These are phyloP conservation scores for Erpornis zantholeuca DNA, from an alignment of 2,113 vertebrate genomes.

Conservation along the genomic window DNA sequence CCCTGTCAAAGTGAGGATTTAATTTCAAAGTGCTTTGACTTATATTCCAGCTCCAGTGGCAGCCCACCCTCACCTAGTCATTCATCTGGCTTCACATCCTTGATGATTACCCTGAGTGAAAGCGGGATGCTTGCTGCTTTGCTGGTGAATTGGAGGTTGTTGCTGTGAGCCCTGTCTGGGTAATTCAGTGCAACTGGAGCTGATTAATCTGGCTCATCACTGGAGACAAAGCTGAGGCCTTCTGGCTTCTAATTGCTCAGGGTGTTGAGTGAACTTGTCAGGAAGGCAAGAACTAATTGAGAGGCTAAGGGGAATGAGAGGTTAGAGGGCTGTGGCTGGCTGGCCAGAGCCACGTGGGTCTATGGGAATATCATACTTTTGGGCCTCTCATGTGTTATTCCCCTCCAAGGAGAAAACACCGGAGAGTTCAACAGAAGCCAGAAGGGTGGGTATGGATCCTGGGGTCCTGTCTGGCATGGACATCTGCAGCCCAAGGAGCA, in stretches of 20 bases:
- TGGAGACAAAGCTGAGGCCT: constrained; percentile 34
- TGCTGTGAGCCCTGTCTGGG: neutral
- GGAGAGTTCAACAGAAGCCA: neutral
- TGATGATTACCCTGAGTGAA: neutral
- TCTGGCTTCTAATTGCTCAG: constrained; percentile 10
- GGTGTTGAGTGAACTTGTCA: constrained; percentile 52
- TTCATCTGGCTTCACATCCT: constrained; percentile 8
- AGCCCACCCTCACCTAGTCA: constrained; percentile 49
- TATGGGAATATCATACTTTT: neutral
- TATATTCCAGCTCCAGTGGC: constrained; percentile 12
- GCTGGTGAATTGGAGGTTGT: neutral
- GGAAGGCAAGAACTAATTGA: constrained; percentile 39
- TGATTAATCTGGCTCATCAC: constrained; percentile 57
- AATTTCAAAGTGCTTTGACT: constrained; percentile 52
- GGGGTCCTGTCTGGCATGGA: neutral
- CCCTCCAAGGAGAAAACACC: neutral
- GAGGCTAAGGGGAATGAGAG: neutral
- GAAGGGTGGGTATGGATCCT: neutral
- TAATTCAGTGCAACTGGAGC: constrained; percentile 54
- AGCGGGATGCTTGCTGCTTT: neutral
- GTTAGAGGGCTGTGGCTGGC: neutral
- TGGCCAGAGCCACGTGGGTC: neutral
- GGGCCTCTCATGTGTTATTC: neutral
- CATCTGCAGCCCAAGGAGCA: neutral
- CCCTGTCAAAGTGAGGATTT: constrained; percentile 54